Conservation (phyloP, 1,140 invertebrate genomes). For the Drosophila busckii region DNA sequence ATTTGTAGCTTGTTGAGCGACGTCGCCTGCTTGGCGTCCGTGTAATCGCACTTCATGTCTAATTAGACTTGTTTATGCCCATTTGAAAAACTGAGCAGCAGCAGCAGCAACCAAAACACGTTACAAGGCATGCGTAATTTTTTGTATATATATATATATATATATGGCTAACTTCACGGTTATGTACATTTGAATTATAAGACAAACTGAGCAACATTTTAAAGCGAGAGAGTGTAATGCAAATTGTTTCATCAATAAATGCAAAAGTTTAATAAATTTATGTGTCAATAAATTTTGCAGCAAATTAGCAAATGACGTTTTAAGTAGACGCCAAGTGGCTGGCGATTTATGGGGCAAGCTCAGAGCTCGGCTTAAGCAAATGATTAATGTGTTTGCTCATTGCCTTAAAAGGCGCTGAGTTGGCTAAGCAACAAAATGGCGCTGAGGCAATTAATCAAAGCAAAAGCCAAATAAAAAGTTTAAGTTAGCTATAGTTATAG, state of each 20-base stretch:
- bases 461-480: too few relatives aligned
- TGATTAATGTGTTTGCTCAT: neutral
- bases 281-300: constrained; percentile 73
- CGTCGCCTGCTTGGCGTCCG: constrained; percentile 61
- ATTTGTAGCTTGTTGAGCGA: constrained; percentile 44
- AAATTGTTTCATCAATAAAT: constrained; percentile 77
- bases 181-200: constrained; percentile 76
- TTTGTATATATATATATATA: constrained; percentile 22
- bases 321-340: constrained; percentile 54
- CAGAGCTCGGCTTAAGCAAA: neutral
- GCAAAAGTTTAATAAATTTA: constrained; percentile 70
- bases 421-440: too few relatives aligned
- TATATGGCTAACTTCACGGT: constrained; percentile 73
- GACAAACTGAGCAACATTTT: constrained; percentile 64
- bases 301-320: constrained; percentile 75
- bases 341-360: constrained; percentile 62
- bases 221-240: constrained; percentile 53
- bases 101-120: constrained; percentile 16
- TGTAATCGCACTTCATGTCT: constrained; percentile 77
- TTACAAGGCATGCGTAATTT: constrained; percentile 29
- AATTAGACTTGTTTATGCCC: constrained; percentile 77
- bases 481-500: too few relatives aligned
- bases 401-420: too few relatives aligned
- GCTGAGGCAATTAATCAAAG: too few relatives aligned
- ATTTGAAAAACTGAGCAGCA: constrained; percentile 58